Evolutionary conservation across 2,797 vertebrate species (phyloP).

Genomic region (Cryptoblepharus egeriae): DNA sequence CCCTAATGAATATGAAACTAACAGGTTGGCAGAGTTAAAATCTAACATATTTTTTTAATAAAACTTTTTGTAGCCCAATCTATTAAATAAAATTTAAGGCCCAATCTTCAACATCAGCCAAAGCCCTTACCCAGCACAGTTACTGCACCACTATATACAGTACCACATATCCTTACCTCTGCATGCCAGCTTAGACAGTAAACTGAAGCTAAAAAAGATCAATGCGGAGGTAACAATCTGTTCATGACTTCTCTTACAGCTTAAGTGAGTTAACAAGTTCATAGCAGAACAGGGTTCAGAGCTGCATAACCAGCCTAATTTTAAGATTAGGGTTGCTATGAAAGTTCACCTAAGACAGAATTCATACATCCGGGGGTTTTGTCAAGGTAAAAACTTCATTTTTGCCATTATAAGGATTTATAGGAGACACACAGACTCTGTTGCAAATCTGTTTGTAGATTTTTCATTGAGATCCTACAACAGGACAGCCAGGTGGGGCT

Average conservation of each 20-base stretch:
- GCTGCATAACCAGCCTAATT: neutral
- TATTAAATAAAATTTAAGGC: too few relatives aligned
- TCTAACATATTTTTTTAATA: neutral
- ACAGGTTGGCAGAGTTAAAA: neutral
- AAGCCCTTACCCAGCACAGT: neutral
- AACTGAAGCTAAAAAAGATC: neutral
- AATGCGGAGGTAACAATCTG: neutral
- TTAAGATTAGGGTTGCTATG: neutral
- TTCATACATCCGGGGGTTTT: neutral
- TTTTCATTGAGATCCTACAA: neutral
- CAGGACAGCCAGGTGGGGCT: neutral
- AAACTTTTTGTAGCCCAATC: neutral
- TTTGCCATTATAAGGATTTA: neutral
- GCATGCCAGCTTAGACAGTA: neutral
- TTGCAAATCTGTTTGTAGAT: neutral
- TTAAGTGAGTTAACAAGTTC: neutral
- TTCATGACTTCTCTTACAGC: neutral
- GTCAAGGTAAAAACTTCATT: neutral
- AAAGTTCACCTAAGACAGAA: neutral
- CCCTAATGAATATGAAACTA: neutral
- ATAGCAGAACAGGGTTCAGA: neutral
- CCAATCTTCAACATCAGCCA: neutral
- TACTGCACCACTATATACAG: neutral
- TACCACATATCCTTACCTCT: neutral
- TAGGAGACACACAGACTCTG: neutral